A percentile compares a stretch with the other conserved stretches of the same genome.
phyloP scores from a whole-genome alignment of 2,113 vertebrate genomes.

The Hiodon tergisus region DNA sequence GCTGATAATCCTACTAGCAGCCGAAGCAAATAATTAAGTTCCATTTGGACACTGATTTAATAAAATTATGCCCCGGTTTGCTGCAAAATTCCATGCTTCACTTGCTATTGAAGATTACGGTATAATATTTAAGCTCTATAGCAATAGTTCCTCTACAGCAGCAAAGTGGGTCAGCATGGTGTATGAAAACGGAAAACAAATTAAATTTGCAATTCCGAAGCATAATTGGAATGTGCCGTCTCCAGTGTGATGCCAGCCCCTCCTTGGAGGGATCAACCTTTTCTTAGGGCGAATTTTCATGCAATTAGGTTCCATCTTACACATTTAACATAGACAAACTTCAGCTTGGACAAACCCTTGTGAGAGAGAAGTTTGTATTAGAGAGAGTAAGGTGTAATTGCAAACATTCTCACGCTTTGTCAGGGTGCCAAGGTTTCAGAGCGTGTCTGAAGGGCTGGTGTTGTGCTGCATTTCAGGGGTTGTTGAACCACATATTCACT shows the following conservation, averaged over 20 bases:
- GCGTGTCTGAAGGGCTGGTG: slow-evolving; percentile 23
- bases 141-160: background rate
- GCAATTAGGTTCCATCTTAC: slow-evolving; percentile 16
- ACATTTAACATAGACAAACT: slow-evolving; percentile 12
- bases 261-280: background rate
- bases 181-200: slow-evolving; percentile 13
- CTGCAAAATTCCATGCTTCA: background rate
- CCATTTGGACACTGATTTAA: background rate
- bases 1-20: no score
- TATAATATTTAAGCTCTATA: background rate
- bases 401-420: slow-evolving; percentile 11
- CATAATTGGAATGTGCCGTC: background rate
- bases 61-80: background rate
- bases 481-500: slow-evolving; percentile 5
- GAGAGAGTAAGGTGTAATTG: background rate
- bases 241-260: background rate
- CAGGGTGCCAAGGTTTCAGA: slow-evolving; percentile 16
- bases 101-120: background rate
- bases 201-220: slow-evolving; percentile 14
- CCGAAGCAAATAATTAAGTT: background rate
- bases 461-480: background rate
- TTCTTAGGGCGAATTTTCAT: background rate
- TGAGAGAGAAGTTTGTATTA: slow-evolving; percentile 1
- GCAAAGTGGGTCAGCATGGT: background rate
- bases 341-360: slow-evolving; percentile 7